Evolutionary conservation across 1,140 invertebrate genomes (phyloP).

Genomic region (Magallana ariakensis): DNA sequence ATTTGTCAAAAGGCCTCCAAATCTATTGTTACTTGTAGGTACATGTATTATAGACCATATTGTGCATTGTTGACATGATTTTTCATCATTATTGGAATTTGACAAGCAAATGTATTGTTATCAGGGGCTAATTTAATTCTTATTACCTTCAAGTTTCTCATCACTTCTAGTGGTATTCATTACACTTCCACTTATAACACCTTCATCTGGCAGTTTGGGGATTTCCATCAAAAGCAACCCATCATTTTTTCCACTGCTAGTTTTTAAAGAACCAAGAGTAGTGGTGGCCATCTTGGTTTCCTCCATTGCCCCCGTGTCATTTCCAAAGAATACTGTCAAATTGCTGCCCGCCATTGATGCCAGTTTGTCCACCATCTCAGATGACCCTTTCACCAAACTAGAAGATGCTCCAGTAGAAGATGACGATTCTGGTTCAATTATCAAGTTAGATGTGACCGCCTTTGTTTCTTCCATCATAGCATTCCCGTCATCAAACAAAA

Average conservation of each 20-base stretch:
- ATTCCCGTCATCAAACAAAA: slow-evolving; percentile 7
- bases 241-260: neutral
- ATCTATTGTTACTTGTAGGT: too few relatives aligned
- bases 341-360: neutral
- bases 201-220: neutral
- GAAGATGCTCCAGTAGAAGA: neutral
- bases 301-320: neutral
- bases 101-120: too few relatives aligned
- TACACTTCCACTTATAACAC: too few relatives aligned
- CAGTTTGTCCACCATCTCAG: neutral
- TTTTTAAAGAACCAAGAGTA: neutral
- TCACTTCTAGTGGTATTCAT: too few relatives aligned
- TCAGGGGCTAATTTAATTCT: too few relatives aligned
- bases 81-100: too few relatives aligned
- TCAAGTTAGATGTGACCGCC: neutral
- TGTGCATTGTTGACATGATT: too few relatives aligned
- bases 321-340: neutral
- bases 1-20: too few relatives aligned
- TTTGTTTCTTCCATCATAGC: neutral
- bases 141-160: too few relatives aligned
- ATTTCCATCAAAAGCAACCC: neutral
- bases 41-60: too few relatives aligned
- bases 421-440: neutral
- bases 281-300: neutral
- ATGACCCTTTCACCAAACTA: neutral